Base-by-base conservation (phyloP, 1,140 invertebrate species). In the Meloidogyne chitwoodi region DNA sequence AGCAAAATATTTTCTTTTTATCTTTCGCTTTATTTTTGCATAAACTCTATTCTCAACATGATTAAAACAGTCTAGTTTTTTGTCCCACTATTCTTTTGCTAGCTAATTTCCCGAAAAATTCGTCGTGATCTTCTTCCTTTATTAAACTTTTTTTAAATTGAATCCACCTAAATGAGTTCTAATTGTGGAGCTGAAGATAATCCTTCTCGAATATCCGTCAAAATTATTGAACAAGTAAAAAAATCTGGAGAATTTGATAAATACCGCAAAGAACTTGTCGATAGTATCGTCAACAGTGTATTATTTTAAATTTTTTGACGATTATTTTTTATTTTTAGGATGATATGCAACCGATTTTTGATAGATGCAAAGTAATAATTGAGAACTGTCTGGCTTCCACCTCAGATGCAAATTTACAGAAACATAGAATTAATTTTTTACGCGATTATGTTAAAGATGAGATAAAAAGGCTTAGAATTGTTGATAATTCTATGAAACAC, bases 201-300 rank as follows among this genome's bases (percentile, higher is more conserved):
- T n/a, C 48, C 48, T 56, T 56, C 48, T 6, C 19, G 48, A 56
- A 56, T 56, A 56, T 56, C 48, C 0, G 48, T 56, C n/a, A 66
- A 70, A 70, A 56, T 44, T 26, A 41, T 44, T 24, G 68, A 70
- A 70, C 29, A 70, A 27, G 19, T 70, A 6, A 70, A 70, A 11
- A 70, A 70, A 31, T 48, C 38, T 62, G 68, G 68, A 41, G 68
- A 70, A 44, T 70, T 34, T 56, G 68, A 70, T 27, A 70, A 70
- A 70, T 70, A 70, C 10, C 68, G 68, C 27, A 41, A 56, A 8
- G 27, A 70, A 63, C 16, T 44, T 63, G 68, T 70, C 16, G 38
- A 31, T 16, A 70, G 26, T 19, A n/a, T 70, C 22, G 68, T 44
- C 10, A 44, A 62, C 12, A 44, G 68, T 44, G 68, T 70, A 44